phyloP scores from a whole-genome alignment of 2,797 vertebrate genomes.

The Cossypha heuglini region DNA sequence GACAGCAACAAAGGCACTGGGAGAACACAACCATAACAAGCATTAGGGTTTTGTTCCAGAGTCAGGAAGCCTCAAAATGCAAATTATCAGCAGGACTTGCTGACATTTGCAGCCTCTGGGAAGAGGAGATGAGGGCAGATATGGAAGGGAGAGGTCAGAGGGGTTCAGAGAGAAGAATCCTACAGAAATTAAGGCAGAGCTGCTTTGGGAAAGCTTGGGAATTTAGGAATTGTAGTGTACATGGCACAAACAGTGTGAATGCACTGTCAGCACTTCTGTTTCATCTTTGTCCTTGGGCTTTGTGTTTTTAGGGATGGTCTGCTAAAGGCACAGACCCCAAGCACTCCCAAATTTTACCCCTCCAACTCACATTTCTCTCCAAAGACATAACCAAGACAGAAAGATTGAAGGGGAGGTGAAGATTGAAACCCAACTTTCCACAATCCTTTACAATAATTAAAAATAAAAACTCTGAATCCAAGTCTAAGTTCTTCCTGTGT shows the following conservation, averaged over 20 bases:
- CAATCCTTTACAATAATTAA: neutral
- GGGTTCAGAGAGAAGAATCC: neutral
- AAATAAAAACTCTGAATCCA: neutral
- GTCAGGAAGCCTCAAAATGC: neutral
- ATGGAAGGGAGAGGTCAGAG: neutral
- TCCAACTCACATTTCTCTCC: neutral
- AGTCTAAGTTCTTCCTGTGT: neutral
- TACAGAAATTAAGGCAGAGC: neutral
- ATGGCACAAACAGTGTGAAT: neutral
- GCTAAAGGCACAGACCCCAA: neutral
- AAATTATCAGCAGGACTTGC: neutral
- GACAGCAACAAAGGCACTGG: neutral
- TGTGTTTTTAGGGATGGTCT: neutral
- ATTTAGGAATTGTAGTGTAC: fast-evolving
- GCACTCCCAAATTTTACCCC: neutral
- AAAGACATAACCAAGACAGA: neutral
- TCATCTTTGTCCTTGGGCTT: neutral
- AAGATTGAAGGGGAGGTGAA: neutral
- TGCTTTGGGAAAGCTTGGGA: neutral
- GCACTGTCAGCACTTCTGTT: neutral
- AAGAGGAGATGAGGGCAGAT: neutral
- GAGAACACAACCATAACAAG: neutral
- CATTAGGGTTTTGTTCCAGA: neutral
- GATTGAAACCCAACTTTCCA: neutral
- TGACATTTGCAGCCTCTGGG: neutral